These are phyloP conservation scores for Acanthosoma haemorrhoidale DNA, from an alignment of 2,888 invertebrate genomes.

Conservation along the genomic window DNA sequence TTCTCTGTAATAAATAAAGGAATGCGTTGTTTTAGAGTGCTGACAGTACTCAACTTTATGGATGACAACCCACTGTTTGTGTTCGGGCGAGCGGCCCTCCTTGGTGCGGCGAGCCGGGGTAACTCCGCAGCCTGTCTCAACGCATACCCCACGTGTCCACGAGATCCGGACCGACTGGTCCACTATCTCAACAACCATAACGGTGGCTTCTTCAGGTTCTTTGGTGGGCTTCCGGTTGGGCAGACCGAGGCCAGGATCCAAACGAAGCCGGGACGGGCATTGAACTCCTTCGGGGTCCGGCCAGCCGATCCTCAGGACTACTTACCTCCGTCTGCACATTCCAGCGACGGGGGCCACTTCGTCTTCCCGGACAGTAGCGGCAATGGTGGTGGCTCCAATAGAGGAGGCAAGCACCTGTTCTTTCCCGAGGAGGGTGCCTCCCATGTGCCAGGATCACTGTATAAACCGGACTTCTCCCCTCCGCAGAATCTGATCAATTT, in stretches of 20 bases:
- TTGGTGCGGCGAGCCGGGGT: constrained; percentile 65
- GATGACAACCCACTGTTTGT: constrained; percentile 60
- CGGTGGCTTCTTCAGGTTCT: constrained; percentile 78
- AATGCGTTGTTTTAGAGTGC: constrained; percentile 55
- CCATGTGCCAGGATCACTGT: constrained; percentile 3
- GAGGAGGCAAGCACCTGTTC: constrained; percentile 32
- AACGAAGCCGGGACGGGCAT: constrained; percentile 9
- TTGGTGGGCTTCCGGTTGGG: constrained; percentile 46
- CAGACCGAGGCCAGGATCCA: constrained; percentile 33
- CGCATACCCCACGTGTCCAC: constrained; percentile 69
- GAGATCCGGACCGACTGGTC: constrained; percentile 64
- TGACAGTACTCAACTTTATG: constrained; percentile 54
- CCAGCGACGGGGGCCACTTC: not conserved
- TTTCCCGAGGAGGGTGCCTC: constrained; percentile 30
- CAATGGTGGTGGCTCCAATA: not conserved
- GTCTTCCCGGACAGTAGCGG: constrained; percentile 29
- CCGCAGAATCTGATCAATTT: constrained; percentile 35
- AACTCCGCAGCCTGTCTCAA: constrained; percentile 56
- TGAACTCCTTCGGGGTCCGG: constrained; percentile 23
- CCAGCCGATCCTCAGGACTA: constrained; percentile 19
- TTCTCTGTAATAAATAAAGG: too few species aligned
- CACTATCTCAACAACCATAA: constrained; percentile 79
- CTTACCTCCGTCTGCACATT: constrained; percentile 11
- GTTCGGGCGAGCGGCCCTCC: constrained; percentile 68
- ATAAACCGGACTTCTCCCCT: constrained; percentile 42